Evolutionary conservation across 2,113 vertebrate species (phyloP).

Genomic region (Hystrix cristata): DNA sequence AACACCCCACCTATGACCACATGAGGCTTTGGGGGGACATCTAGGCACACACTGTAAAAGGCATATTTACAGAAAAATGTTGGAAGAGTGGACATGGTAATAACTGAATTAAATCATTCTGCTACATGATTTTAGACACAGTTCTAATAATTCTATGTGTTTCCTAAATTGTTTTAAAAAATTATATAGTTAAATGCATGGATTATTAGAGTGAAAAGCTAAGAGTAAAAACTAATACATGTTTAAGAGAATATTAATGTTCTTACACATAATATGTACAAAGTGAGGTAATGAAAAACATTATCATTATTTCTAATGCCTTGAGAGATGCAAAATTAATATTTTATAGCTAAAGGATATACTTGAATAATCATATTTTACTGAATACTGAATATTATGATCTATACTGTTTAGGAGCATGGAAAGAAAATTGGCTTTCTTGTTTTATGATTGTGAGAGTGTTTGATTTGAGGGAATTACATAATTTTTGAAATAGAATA

Average conservation of each 20-base stretch:
- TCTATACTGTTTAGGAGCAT: background rate
- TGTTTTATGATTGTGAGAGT: background rate
- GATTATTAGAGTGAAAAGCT: background rate
- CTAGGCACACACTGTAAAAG: no score
- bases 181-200: background rate
- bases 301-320: background rate
- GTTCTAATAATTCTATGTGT: background rate
- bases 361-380: background rate
- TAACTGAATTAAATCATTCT: background rate
- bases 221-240: background rate
- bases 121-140: background rate
- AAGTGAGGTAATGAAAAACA: background rate
- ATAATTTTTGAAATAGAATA: background rate
- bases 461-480: background rate
- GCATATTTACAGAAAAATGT: background rate
- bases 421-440: background rate
- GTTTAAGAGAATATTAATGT: background rate
- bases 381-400: background rate
- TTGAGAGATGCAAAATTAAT: background rate
- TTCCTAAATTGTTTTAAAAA: background rate
- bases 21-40: no score
- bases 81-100: background rate
- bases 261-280: background rate
- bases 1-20: no score
- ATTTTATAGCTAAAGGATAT: background rate